Conservation (phyloP, 2,797 vertebrate genomes). For the Centropyge bicolor region DNA sequence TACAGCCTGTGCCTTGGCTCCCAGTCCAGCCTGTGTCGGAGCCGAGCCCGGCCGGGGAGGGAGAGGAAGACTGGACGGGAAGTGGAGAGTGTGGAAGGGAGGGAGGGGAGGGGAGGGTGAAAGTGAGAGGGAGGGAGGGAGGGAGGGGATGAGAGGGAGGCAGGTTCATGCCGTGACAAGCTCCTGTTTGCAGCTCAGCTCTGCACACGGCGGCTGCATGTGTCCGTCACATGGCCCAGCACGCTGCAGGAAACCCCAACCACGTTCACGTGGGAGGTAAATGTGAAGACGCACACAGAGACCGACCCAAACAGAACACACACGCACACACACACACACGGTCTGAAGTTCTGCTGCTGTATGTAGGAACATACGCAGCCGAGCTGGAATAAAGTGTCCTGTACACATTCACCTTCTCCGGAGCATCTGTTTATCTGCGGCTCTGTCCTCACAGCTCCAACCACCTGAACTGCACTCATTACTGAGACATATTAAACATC, state of each 20-base stretch:
- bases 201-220: constrained; percentile 78
- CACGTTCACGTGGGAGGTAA: constrained; percentile 54
- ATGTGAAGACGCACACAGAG: constrained; percentile 37
- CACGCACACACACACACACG: constrained; percentile 1
- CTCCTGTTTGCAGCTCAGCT: constrained; percentile 57
- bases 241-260: constrained; percentile 65
- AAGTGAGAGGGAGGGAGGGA: background rate
- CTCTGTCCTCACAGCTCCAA: background rate
- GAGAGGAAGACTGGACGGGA: constrained; percentile 37
- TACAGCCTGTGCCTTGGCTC: constrained; percentile 77
- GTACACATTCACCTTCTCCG: background rate
- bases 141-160: background rate
- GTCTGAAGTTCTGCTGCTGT: background rate
- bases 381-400: constrained; percentile 14
- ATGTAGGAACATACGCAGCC: background rate
- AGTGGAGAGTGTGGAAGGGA: constrained; percentile 25
- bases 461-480: too few species aligned
- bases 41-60: constrained; percentile 29
- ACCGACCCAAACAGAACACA: constrained; percentile 1
- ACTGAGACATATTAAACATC: background rate
- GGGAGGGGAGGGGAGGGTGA: background rate
- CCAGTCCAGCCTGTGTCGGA: constrained; percentile 41
- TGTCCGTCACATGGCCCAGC: constrained; percentile 82
- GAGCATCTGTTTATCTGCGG: background rate
- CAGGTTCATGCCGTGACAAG: constrained; percentile 65